Evolutionary conservation across 2,888 invertebrate species (phyloP), one percentile per base, ranked within the genome.

Genomic region (Dromius quadrimaculatus): DNA sequence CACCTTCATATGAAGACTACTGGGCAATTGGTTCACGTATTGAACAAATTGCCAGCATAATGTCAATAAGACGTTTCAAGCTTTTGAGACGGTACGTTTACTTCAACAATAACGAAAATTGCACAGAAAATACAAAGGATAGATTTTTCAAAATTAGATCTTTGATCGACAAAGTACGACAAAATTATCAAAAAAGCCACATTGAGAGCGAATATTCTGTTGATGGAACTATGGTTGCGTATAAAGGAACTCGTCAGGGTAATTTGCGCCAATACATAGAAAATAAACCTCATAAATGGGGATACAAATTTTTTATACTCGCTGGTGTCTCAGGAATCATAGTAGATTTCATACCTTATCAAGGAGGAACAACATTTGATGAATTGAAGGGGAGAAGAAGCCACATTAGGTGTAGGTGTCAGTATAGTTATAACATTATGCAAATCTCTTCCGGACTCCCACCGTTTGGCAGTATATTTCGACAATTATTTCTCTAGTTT

Each of bases 401-500:
- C 8, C 17, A 28, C 41, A 23, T 11, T 19, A 41, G 59, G 43
- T 19, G 19, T 22, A 32, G 32, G 45, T 8, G 41, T 15, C 2
- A 2, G 13, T 15, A 23, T 59, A 38, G 72, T 72, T 36, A 59
- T 68, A 36, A 47, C 62, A 19, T 41, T 73, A 32, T 47, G 41
- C 8, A 73, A 73, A 68, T 57, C 69, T 6, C 28, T 72, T 19
- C 22, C 47, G 22, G 38, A 72, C 41, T 68, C 71, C 17, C 38
- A 73, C 38, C 13, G 57, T 8, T 23, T 36, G 13, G 43, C 70
- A 50, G 70, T 77, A 6, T 77, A 73, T 69, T 76, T 74, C 62
- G 76, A 77, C 54, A 77, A 75, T 61, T 77, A 64, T 70, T 74
- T 74, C 47, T 66, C 73, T 2, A 64, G 71, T 34, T 17, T 72